Evolutionary conservation across 2,113 vertebrate genomes (phyloP).

Genomic region (Osmerus eperlanus): DNA sequence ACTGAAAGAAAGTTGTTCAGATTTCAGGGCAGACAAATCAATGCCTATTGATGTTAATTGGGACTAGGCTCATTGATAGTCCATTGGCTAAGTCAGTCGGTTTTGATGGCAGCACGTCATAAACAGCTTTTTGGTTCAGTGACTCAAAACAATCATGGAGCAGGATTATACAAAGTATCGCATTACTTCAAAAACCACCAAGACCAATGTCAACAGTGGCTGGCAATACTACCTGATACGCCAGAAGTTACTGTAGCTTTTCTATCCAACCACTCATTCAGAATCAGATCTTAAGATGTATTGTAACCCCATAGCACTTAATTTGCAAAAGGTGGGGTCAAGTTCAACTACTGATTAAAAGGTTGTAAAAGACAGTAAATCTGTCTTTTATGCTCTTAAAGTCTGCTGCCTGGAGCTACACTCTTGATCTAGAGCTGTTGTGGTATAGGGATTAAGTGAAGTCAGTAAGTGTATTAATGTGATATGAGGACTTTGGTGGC

Average conservation of each 20-base stretch:
- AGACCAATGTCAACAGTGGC: no score
- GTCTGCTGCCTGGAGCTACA: no score
- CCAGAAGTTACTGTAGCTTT: no score
- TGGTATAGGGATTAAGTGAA: no score
- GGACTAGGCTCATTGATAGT: neutral
- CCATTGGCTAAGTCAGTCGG: neutral
- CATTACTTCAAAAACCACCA: no score
- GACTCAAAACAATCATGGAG: neutral
- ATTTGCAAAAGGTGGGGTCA: no score
- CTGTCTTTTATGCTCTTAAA: no score
- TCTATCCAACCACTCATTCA: neutral
- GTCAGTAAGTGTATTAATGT: constrained; percentile 24
- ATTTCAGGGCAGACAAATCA: neutral
- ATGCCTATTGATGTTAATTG: neutral
- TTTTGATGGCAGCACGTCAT: neutral
- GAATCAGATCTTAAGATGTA: neutral
- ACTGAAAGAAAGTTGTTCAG: neutral
- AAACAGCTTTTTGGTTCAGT: neutral
- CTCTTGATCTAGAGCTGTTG: no score
- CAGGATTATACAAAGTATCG: neutral
- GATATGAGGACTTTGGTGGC: constrained; percentile 14
- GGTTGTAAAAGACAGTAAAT: no score
- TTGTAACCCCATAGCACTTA: no score
- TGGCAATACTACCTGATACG: no score
- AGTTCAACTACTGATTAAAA: no score